Base-by-base conservation (phyloP, 2,113 vertebrate species). In the Engystomops pustulosus region DNA sequence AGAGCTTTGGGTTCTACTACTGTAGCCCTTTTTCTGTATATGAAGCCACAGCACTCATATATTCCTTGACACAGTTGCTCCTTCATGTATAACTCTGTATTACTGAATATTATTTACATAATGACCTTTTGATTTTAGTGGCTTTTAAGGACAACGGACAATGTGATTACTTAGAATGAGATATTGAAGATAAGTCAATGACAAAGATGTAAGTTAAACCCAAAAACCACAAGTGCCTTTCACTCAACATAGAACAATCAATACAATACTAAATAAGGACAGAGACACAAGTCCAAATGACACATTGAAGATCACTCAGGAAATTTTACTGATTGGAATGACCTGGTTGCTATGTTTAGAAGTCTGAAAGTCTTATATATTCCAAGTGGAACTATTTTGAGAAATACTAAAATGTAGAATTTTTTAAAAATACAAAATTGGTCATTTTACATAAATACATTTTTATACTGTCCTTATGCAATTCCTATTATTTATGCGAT, bases 191-290 rank as follows among this genome's bases (percentile, higher is more conserved):
- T 82, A 34, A 82, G 45, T 34, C 80, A 82, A 72, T 82, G 67
- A 82, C 80, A 82, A 72, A 72, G 68, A 82, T 82, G 80, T 82
- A 82, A 71, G 36, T 30, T 53, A 58, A 72, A 25, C 49, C 65
- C 68, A 9, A 72, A 72, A 82, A 58, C 68, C 80, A 71, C 67
- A 82, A 82, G 32, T 72, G 51, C 17, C 80, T 82, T 72, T 72
- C 69, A 82, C 68, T 74, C 32, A 82, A 72, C 47, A 72, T 55
- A 60, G 80, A 71, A 45, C 68, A 72, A 71, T 82, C 80, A 72
- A 82, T 82, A 82, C 15, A 71, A 72, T 14, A 72, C 68, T 58
- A 82, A 72, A 82, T 72, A 82, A 60, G 80, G 68, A 71, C 80
- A 74, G 67, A 71, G 68, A 82, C 55, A 72, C 17, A 69, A 23